Conservation (phyloP, 2,797 vertebrate species). For the Orientallactaga sibirica region DNA sequence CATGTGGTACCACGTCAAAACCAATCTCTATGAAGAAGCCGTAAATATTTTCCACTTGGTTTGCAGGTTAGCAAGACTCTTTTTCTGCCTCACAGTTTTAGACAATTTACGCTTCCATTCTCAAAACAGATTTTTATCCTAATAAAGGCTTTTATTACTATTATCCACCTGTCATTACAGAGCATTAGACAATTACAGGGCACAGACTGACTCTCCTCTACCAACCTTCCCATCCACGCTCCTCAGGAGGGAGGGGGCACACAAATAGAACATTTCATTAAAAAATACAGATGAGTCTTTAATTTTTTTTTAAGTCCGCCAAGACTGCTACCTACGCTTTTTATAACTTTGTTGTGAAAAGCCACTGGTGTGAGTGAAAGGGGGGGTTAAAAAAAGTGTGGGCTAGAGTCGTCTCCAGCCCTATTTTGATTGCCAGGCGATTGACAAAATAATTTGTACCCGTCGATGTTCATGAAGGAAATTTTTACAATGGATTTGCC, state of each 20-base stretch:
- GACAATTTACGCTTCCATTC: slow-evolving; percentile 82
- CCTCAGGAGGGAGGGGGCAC: slow-evolving; percentile 70
- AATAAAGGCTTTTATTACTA: slow-evolving; percentile 86
- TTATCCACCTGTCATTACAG: slow-evolving; percentile 88
- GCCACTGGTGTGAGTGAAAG: slow-evolving; percentile 85
- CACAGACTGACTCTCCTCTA: slow-evolving; percentile 78
- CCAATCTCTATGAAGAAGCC: background rate
- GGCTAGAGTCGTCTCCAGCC: slow-evolving; percentile 90
- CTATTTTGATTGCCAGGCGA: slow-evolving; percentile 91
- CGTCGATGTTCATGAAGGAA: slow-evolving; percentile 93
- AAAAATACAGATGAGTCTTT: slow-evolving; percentile 78
- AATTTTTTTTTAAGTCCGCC: slow-evolving; percentile 77
- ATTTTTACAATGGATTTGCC: slow-evolving; percentile 94
- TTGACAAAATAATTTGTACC: slow-evolving; percentile 99
- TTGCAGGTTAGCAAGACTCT: slow-evolving; percentile 30
- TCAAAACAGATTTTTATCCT: slow-evolving; percentile 87
- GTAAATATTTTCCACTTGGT: slow-evolving; percentile 63
- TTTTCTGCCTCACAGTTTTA: slow-evolving; percentile 77
- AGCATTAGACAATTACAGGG: slow-evolving; percentile 85
- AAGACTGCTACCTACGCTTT: slow-evolving; percentile 88
- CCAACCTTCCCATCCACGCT: slow-evolving; percentile 74
- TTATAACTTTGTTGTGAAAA: slow-evolving; percentile 89
- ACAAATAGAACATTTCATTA: slow-evolving; percentile 86
- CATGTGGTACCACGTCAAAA: accelerated
- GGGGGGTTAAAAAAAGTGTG: slow-evolving; percentile 85